Evolutionary conservation across 2,888 invertebrate genomes (phyloP), one percentile per base, ranked within the genome.

Genomic region (Hedya salicella): DNA sequence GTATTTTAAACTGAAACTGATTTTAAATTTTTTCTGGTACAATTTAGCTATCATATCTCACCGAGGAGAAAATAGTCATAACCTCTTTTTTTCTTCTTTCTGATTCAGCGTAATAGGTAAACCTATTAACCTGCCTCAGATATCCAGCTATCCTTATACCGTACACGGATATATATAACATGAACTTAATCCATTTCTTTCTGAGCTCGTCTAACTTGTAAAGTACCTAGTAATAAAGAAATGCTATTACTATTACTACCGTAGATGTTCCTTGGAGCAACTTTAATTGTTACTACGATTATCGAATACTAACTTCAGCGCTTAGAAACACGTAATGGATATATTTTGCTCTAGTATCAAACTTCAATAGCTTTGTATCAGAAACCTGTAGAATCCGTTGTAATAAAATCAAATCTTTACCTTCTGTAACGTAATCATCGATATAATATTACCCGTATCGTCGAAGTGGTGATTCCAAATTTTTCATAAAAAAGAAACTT

Each of bases 371-470:
- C 0, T 50, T 42, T n/a, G 9, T 14, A n/a, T 17, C 36, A 42
- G 13, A n/a, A 44, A 32, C 16, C 11, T 5, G 9, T 9, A 36
- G 36, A 36, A 36, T 8, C 9, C 9, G 9, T 50, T 6, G 11
- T 50, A 64, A 64, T 49, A 44, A 62, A 57, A 32, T 42, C 42
- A 50, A 49, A 42, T 64, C 11, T 57, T 64, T 36, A 56, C 48
- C 40, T n/a, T 44, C 44, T 39, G 9, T 56, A 39, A 39, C 32
- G 70, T 69, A 70, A 68, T 72, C 68, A 72, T 70, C 73, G 73
- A 77, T 75, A 73, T 36, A 0, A 25, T 76, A 76, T 79, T 78
- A 79, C 78, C 76, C 76, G 76, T 77, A 79, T 75, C 70, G 71
- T 74, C 62, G 61, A 68, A 71, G 62, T 70, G 60, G 60, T 40